Conservation (phyloP, 1,140 invertebrate genomes). For the Chrysopa pallens region DNA sequence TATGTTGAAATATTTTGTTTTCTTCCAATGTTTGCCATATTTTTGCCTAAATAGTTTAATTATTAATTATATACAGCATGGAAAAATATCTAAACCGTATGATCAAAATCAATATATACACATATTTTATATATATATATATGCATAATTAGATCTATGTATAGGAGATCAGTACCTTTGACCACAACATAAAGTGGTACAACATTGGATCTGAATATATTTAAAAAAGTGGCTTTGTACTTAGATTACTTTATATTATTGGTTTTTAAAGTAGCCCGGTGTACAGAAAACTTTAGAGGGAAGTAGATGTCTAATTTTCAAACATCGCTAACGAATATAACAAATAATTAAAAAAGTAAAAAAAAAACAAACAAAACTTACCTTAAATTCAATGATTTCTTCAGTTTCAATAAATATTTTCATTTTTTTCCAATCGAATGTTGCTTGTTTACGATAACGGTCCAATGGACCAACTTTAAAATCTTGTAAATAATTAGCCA, state of each 20-base stretch:
- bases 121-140: no score
- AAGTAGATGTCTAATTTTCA: background rate
- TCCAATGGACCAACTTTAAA: slow-evolving; percentile 44
- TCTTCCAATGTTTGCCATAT: background rate
- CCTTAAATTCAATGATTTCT: slow-evolving; percentile 46
- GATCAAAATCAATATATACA: no score
- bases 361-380: slow-evolving; percentile 16
- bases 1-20: background rate
- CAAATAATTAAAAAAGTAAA: background rate
- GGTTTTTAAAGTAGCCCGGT: background rate
- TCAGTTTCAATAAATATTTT: slow-evolving; percentile 47
- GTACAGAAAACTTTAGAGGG: background rate
- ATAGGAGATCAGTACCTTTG: no score
- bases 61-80: no score
- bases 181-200: no score
- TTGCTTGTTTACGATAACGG: slow-evolving; percentile 42
- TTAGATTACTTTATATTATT: no score
- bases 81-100: no score
- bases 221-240: no score
- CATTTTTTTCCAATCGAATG: slow-evolving; percentile 59
- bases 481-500: slow-evolving; percentile 23
- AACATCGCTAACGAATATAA: background rate
- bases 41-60: background rate
- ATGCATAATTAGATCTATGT: no score
- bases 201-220: no score